Evolutionary conservation across 2,797 vertebrate species (phyloP).

Genomic region (Enteromius paludinosus): DNA sequence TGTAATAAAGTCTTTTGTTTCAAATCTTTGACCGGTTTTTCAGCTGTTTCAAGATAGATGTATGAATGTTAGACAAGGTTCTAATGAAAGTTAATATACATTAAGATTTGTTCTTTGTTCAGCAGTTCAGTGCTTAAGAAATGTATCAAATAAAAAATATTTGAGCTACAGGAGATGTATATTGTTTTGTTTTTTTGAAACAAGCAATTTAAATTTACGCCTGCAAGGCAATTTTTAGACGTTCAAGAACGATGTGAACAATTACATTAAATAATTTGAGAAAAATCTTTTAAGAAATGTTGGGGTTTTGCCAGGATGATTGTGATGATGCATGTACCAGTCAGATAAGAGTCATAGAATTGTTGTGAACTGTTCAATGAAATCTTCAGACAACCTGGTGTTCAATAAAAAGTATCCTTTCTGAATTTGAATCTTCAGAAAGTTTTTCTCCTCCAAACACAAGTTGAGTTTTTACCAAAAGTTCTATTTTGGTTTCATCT

Average conservation of each 20-base stretch:
- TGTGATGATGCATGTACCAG: not conserved
- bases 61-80: not conserved
- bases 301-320: not conserved
- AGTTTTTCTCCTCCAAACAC: too few relatives aligned
- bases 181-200: not conserved
- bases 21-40: not conserved
- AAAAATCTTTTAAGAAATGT: not conserved
- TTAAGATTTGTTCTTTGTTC: not conserved
- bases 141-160: not conserved
- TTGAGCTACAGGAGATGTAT: not conserved
- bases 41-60: not conserved
- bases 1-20: conserved; percentile 25
- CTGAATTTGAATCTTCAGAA: too few relatives aligned
- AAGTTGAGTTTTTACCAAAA: too few relatives aligned
- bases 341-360: not conserved
- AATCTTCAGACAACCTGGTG: too few relatives aligned
- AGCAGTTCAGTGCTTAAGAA: not conserved
- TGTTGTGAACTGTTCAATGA: not conserved
- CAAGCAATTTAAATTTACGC: not conserved
- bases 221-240: too few relatives aligned
- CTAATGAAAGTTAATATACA: not conserved
- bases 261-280: too few relatives aligned
- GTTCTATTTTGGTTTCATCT: too few relatives aligned
- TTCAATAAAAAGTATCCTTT: not conserved
- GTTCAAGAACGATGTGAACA: too few relatives aligned